Percentiles rank a stretch among this genome's conserved stretches.
These are phyloP conservation scores for Sceliomorpha sp. DNA, from an alignment of 2,888 invertebrate species.

Conservation along the genomic window DNA sequence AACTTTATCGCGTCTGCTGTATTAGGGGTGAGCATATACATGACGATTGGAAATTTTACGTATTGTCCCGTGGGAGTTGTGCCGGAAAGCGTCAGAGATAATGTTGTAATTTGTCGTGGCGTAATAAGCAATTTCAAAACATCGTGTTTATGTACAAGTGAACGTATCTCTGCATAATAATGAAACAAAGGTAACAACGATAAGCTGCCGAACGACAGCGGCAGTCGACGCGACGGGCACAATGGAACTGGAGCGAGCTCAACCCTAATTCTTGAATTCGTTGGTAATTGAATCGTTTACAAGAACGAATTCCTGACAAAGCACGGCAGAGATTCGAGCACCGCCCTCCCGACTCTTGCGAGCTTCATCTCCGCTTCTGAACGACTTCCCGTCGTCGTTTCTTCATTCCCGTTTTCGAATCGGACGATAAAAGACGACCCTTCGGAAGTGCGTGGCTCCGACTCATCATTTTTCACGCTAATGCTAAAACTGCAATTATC, in stretches of 20 bases:
- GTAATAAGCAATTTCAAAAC: conserved; percentile 63
- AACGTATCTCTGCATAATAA: conserved; percentile 27
- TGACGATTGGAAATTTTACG: conserved; percentile 50
- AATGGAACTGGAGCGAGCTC: conserved; percentile 36
- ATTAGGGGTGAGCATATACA: conserved; percentile 21
- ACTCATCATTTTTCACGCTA: conserved; percentile 23
- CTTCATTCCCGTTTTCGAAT: conserved; percentile 46
- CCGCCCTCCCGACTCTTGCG: conserved; percentile 46
- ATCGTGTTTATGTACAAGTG: conserved; percentile 51
- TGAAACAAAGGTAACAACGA: conserved; percentile 18
- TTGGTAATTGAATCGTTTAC: conserved; percentile 58
- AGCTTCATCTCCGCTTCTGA: conserved; percentile 64
- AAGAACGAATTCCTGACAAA: conserved; percentile 54
- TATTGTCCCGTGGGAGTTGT: conserved; percentile 47
- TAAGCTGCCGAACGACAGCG: conserved; percentile 28
- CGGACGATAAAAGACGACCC: conserved; percentile 45
- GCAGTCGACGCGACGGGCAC: conserved; percentile 24
- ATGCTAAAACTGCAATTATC: conserved; percentile 8
- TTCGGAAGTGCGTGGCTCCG: conserved; percentile 56
- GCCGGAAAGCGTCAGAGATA: conserved; percentile 52
- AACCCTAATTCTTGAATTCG: conserved; percentile 42
- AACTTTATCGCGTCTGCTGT: conserved; percentile 39
- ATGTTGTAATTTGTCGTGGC: conserved; percentile 57
- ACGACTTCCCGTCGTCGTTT: conserved; percentile 61
- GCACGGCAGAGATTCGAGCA: conserved; percentile 33